A percentile compares a stretch with the other conserved stretches of the same genome.
These are phyloP conservation scores for Ceratina calcarata DNA, from an alignment of 1,140 invertebrate genomes.

Conservation along the genomic window DNA sequence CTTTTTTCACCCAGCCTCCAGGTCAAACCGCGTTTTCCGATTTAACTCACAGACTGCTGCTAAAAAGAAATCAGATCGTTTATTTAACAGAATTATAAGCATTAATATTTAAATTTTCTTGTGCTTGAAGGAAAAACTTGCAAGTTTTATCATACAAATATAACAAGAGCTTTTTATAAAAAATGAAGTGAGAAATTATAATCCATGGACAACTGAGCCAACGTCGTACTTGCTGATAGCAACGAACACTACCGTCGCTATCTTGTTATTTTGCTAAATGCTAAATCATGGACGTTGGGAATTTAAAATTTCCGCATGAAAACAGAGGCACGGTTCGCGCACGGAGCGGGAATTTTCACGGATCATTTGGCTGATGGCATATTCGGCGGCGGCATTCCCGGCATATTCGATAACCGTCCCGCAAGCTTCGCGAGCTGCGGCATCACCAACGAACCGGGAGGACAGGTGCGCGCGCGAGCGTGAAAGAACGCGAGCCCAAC, in stretches of 20 bases:
- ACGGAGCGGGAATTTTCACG: conserved; percentile 71
- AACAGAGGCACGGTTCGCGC: conserved; percentile 42
- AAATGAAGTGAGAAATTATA: no score
- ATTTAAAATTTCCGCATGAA: not conserved
- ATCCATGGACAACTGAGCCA: no score
- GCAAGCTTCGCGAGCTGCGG: conserved; percentile 12
- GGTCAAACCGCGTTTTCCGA: conserved; percentile 40
- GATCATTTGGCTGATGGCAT: conserved; percentile 74
- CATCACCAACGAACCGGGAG: conserved; percentile 16
- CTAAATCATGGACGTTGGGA: no score
- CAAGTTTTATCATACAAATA: no score
- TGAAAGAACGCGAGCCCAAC: conserved; percentile 15
- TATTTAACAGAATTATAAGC: no score
- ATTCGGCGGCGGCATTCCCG: conserved; percentile 66
- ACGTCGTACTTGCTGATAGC: no score
- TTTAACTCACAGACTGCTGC: conserved; percentile 2
- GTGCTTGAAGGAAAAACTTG: no score
- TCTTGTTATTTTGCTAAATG: no score
- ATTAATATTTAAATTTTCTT: no score
- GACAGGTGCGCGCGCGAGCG: conserved; percentile 7
- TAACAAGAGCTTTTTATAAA: no score
- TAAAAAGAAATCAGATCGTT: no score
- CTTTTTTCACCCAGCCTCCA: conserved; percentile 38
- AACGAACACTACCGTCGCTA: no score
- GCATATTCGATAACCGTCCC: conserved; percentile 70